Base-by-base conservation (phyloP, 2,797 vertebrate genomes). In the Botia almorhae region DNA sequence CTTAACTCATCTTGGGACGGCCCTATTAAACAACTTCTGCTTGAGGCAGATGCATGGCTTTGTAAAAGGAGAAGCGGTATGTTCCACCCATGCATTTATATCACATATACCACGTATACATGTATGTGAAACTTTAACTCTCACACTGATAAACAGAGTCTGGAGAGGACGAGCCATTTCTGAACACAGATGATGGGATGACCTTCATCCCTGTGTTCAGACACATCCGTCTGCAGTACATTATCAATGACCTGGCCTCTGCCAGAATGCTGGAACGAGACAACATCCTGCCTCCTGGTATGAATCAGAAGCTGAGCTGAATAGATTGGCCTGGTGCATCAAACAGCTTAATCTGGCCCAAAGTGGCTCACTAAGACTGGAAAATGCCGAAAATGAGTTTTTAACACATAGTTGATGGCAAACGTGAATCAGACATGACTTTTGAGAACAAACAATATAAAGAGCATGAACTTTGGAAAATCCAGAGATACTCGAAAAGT, bases 181-280 rank as follows among this genome's bases (percentile, higher is more conserved):
- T 99, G 88, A 93, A 93, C 83, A 95, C 95, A 0, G 96, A 96
- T 6, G 96, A 96, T 21, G 97, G 97, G 0, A 90, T 21, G 0
- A 78, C 87, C 0, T 99, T 96, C 86, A 69, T 91, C 73, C 87
- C 95, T 0, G 96, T 98, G 50, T 99, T 99, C 87, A 90, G 91
- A 36, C 92, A 96, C 50, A 85, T 99, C 69, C 94, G 98, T 50
- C 89, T 99, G n/a, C 98, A 98, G 87, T 98, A 98, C 51, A 98
- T 99, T 87, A 94, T 99, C 91, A 98, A 97, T n/a, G 98, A 99
- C 87, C 91, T 99, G 81, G 96, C 95, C 0, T 99, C 98, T 0
- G 97, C 96, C 55, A 95, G 95, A 36, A 97, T 99, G 76, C 89
- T 98, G 71, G 98, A 99, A 90, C 91, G 95, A n/a, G 98, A 99